A percentile compares a stretch with the other conserved stretches of the same genome.
Evolutionary conservation across 2,797 vertebrate species (phyloP).

Genomic region (Lemur catta): DNA sequence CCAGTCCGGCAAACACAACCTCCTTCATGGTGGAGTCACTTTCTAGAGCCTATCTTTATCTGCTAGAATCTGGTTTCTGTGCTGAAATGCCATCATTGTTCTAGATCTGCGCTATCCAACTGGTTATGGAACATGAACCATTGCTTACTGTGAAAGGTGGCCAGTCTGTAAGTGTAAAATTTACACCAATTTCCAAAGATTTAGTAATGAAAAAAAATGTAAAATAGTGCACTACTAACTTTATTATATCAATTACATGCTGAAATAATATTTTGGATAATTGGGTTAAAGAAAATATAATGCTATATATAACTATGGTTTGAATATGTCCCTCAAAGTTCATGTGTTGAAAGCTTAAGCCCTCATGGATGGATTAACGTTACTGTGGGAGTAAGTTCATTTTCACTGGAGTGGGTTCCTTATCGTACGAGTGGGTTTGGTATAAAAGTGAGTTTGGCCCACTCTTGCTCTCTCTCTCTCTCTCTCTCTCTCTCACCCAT

Average conservation of each 20-base stretch:
- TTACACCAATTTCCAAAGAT: background rate
- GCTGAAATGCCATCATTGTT: background rate
- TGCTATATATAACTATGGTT: background rate
- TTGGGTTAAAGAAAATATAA: background rate
- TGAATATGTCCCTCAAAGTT: background rate
- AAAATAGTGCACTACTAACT: background rate
- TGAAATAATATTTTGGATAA: background rate
- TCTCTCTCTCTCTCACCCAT: background rate
- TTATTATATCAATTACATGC: background rate
- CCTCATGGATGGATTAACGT: background rate
- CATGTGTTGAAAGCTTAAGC: background rate
- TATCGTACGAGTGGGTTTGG: background rate
- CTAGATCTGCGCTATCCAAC: background rate
- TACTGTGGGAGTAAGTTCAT: background rate
- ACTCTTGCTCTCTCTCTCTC: background rate
- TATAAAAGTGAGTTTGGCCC: background rate
- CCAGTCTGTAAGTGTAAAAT: background rate
- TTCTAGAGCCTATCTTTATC: background rate
- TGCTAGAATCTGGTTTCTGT: background rate
- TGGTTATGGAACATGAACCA: background rate
- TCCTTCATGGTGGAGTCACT: background rate
- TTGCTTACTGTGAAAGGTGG: background rate
- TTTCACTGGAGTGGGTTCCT: background rate
- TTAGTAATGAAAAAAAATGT: background rate
- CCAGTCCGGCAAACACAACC: background rate